Percentiles rank a stretch among this genome's conserved stretches.
phyloP scores from a whole-genome alignment of 2,113 vertebrate species.

The Cryptomyrus ogoouensis region DNA sequence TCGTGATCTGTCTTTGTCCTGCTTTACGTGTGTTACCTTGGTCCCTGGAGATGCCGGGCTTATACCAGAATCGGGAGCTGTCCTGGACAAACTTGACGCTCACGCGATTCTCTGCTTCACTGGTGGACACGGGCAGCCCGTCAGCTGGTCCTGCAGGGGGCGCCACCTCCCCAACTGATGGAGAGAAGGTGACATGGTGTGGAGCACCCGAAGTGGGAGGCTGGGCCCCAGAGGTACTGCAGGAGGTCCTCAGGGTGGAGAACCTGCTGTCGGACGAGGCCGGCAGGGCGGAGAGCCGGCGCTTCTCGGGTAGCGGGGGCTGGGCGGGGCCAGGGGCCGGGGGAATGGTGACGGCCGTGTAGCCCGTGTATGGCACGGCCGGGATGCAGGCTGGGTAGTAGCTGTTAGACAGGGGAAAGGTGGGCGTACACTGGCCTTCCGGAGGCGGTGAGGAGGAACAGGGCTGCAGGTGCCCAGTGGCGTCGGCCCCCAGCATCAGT shows the following conservation, averaged over 20 bases:
- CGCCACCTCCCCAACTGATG: conserved; percentile 61
- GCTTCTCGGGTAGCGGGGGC: conserved; percentile 78
- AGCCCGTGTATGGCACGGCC: conserved; percentile 37
- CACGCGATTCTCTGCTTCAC: conserved; percentile 43
- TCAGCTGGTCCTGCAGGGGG: conserved; percentile 41
- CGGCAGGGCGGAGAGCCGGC: conserved; percentile 42
- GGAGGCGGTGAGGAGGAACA: conserved; percentile 36
- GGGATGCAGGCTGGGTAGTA: conserved; percentile 44
- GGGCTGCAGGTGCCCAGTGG: conserved; percentile 33
- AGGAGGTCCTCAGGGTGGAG: conserved; percentile 34
- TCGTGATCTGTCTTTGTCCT: neutral
- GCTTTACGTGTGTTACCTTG: conserved; percentile 64
- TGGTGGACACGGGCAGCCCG: conserved; percentile 19
- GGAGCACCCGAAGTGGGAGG: conserved; percentile 23
- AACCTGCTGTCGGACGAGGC: conserved; percentile 42
- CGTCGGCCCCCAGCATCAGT: conserved; percentile 53
- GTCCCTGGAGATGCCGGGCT: conserved; percentile 80
- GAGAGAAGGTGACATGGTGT: conserved; percentile 76
- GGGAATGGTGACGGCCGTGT: conserved; percentile 51
- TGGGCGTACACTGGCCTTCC: conserved; percentile 56
- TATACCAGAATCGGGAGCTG: conserved; percentile 90
- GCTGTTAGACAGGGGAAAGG: conserved; percentile 52
- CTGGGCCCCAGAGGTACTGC: conserved; percentile 38
- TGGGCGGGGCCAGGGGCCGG: conserved; percentile 59
- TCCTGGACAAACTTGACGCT: conserved; percentile 84